Conservation (phyloP, 2,113 vertebrate genomes). For the Furnarius figulus region DNA sequence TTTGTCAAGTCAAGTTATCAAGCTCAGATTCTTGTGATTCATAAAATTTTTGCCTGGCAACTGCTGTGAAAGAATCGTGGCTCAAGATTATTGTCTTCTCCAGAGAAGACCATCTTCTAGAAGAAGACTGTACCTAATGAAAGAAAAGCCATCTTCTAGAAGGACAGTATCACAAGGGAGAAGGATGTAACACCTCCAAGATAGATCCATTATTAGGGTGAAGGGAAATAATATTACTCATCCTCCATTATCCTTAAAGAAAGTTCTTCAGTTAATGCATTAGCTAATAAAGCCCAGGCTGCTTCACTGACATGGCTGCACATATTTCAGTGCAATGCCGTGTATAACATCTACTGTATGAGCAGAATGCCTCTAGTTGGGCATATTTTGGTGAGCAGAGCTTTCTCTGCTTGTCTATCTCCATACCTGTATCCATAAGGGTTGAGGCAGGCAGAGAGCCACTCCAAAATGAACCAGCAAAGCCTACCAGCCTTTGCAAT, state of each 20-base stretch:
- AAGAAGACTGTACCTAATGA: not conserved
- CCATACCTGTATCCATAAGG: not conserved
- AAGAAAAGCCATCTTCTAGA: not conserved
- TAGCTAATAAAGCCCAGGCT: not conserved
- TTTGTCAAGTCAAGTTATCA: not conserved
- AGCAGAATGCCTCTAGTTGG: not conserved
- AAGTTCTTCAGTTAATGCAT: not conserved
- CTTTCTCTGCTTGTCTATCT: not conserved
- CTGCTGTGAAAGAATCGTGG: not conserved
- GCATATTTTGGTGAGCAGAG: not conserved
- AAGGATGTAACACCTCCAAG: not conserved
- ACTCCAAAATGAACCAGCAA: not conserved
- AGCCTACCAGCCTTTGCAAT: not conserved
- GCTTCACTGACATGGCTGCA: not conserved
- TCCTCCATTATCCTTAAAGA: not conserved
- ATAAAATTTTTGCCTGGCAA: not conserved
- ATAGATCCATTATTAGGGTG: not conserved
- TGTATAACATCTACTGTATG: not conserved
- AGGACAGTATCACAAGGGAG: not conserved
- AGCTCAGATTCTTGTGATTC: not conserved
- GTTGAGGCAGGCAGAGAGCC: not conserved
- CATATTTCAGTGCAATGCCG: not conserved
- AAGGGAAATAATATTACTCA: not conserved
- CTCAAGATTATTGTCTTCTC: not conserved
- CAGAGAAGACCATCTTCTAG: not conserved